phyloP scores from a whole-genome alignment of 1,140 invertebrate species.

The Pectinophora gossypiella region DNA sequence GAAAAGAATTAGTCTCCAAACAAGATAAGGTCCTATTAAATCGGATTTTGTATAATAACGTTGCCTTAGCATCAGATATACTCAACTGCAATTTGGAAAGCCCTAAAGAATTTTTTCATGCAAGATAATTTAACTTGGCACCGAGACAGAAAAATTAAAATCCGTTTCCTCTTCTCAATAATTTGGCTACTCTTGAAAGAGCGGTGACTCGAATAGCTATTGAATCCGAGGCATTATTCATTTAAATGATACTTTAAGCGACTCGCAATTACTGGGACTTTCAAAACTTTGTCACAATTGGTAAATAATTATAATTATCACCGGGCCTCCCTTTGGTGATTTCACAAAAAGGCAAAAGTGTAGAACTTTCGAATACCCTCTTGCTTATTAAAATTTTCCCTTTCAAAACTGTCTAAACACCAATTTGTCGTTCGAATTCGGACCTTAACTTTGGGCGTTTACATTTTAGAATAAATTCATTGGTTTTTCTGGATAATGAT shows the following conservation, averaged over 20 bases:
- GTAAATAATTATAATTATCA: constrained; percentile 73
- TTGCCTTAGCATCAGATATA: constrained; percentile 36
- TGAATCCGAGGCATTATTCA: constrained; percentile 54
- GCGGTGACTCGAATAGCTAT: constrained; percentile 47
- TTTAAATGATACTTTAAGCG: constrained; percentile 65
- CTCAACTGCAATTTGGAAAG: constrained; percentile 38
- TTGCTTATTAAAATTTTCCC: constrained; percentile 66
- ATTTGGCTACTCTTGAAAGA: constrained; percentile 40
- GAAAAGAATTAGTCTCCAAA: constrained; percentile 22
- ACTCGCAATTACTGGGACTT: constrained; percentile 53
- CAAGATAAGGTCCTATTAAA: constrained; percentile 27
- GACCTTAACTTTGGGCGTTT: constrained; percentile 26
- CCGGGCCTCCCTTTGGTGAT: constrained; percentile 49
- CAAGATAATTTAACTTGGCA: constrained; percentile 63
- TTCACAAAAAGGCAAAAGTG: constrained; percentile 65
- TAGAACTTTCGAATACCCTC: constrained; percentile 58
- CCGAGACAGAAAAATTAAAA: constrained; percentile 56
- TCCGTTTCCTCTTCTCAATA: constrained; percentile 45
- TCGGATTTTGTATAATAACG: constrained; percentile 26
- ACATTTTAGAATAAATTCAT: constrained; percentile 34
- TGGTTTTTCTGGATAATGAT: constrained; percentile 55
- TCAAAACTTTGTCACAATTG: constrained; percentile 63
- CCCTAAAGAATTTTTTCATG: constrained; percentile 53
- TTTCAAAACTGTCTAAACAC: constrained; percentile 37
- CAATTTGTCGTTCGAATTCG: constrained; percentile 24